Evolutionary conservation across 2,113 vertebrate genomes (phyloP).

Genomic region (Ameiurus melas): DNA sequence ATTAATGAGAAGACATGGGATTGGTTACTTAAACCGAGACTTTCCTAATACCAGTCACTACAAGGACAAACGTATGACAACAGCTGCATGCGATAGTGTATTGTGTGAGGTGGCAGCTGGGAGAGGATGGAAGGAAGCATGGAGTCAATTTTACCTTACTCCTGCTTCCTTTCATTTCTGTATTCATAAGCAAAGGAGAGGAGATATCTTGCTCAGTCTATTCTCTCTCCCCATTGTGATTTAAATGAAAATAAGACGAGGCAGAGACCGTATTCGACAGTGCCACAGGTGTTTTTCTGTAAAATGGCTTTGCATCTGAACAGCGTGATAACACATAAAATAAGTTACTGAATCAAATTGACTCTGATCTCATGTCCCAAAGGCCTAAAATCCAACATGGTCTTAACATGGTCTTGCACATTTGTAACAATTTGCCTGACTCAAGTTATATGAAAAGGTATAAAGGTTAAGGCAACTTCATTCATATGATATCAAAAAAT

Average conservation of each 20-base stretch:
- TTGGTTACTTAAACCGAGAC: conserved; percentile 52
- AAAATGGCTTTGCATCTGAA: conserved; percentile 7
- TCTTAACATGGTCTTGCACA: not conserved
- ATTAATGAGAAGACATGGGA: conserved; percentile 13
- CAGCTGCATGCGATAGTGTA: conserved; percentile 63
- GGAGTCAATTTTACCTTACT: conserved; percentile 44
- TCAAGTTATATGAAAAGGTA: not conserved
- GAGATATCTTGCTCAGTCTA: conserved; percentile 63
- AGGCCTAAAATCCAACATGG: not conserved
- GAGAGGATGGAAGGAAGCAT: conserved; percentile 16
- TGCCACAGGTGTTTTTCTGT: conserved; percentile 23
- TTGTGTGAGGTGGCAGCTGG: conserved; percentile 51
- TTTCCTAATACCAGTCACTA: conserved; percentile 46
- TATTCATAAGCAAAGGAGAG: conserved; percentile 62
- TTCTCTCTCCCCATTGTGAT: conserved; percentile 48
- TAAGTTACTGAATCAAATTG: not conserved
- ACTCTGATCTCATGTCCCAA: not conserved
- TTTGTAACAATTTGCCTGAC: conserved; percentile 1
- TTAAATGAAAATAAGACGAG: conserved; percentile 45
- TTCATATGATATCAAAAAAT: not conserved
- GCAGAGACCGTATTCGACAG: not conserved
- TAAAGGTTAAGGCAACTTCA: not conserved
- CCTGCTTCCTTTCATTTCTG: conserved; percentile 65
- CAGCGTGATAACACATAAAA: conserved; percentile 6
- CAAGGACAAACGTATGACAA: conserved; percentile 62